These are phyloP conservation scores for Tipula helvola DNA, from an alignment of 2,888 invertebrate genomes.

Conservation along the genomic window DNA sequence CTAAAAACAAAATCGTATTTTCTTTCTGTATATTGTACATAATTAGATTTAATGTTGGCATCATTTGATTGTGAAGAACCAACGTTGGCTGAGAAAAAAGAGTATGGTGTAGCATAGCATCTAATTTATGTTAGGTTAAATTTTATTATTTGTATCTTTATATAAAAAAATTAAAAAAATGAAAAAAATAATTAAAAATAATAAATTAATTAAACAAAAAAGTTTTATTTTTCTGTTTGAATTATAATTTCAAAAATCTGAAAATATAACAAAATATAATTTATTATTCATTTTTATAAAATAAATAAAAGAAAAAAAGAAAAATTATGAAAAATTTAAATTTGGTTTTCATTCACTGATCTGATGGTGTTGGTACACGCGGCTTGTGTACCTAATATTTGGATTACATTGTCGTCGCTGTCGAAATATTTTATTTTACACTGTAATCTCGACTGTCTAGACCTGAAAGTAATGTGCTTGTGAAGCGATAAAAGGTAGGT, in stretches of 20 bases:
- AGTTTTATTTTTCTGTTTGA: neutral
- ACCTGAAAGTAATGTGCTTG: neutral
- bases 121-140: neutral
- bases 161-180: neutral
- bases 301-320: neutral
- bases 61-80: conserved; percentile 33
- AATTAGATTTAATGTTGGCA: conserved; percentile 32
- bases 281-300: neutral
- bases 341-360: neutral
- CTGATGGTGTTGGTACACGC: neutral
- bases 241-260: neutral
- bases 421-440: neutral
- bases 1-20: no score
- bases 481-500: no score
- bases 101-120: conserved; percentile 22
- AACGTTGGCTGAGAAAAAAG: conserved; percentile 30
- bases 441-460: neutral
- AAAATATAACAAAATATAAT: neutral
- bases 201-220: neutral
- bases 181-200: neutral
- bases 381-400: neutral
- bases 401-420: neutral
- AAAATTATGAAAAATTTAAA: neutral
- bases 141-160: neutral
- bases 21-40: neutral